These are phyloP conservation scores for Troglohyphantes excavatus DNA, from an alignment of 2,888 invertebrate species.

Conservation along the genomic window DNA sequence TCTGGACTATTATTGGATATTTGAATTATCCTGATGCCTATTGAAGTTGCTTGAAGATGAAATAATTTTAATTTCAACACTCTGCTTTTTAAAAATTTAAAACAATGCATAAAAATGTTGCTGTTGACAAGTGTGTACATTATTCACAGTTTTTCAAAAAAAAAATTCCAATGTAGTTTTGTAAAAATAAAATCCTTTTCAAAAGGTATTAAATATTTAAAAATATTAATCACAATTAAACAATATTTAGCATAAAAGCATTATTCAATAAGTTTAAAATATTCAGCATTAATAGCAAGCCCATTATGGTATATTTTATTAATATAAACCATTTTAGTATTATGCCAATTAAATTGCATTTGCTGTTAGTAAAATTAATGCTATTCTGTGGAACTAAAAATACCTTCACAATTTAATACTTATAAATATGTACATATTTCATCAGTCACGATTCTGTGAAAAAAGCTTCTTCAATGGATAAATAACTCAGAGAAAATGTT, in stretches of 20 bases:
- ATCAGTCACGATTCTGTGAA: no score
- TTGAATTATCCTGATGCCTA: no score
- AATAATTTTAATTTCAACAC: no score
- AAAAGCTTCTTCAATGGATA: no score
- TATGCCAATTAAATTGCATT: background rate
- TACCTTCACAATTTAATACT: no score
- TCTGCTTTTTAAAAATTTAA: no score
- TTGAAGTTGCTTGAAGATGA: no score
- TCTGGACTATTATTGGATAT: no score
- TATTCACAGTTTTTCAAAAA: background rate
- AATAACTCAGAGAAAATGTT: no score
- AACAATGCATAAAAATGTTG: no score
- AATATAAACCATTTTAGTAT: background rate
- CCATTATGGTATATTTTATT: background rate
- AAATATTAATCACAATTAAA: background rate
- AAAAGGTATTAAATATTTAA: background rate
- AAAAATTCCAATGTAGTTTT: conserved; percentile 1
- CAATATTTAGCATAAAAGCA: background rate
- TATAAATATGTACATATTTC: no score
- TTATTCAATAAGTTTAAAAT: background rate
- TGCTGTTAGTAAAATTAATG: conserved; percentile 3
- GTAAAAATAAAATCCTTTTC: background rate
- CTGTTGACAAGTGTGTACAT: no score
- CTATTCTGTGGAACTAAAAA: background rate
- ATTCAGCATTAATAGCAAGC: conserved; percentile 20